phyloP scores from a whole-genome alignment of 2,797 vertebrate genomes.

The Orientallactaga sibirica region DNA sequence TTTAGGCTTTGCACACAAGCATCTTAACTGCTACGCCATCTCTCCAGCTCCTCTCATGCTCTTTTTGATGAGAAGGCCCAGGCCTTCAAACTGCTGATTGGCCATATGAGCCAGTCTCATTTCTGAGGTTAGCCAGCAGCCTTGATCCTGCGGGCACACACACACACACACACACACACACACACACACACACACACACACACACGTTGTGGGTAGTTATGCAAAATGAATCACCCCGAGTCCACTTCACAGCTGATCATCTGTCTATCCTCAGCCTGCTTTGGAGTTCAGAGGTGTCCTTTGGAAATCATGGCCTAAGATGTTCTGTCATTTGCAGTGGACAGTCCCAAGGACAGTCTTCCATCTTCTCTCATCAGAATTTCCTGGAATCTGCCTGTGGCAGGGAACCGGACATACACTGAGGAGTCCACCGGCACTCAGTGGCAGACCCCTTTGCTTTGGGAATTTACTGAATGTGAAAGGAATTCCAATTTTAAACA shows the following conservation, averaged over 20 bases:
- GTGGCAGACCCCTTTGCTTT: neutral
- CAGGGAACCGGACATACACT: neutral
- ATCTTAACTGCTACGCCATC: too few species aligned
- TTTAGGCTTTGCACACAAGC: too few species aligned
- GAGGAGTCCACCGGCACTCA: neutral
- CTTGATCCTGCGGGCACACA: neutral
- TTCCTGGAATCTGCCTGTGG: neutral
- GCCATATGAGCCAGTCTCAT: neutral
- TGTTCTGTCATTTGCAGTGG: fast-evolving
- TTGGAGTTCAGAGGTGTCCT: neutral
- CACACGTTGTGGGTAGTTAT: fast-evolving
- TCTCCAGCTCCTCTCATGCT: too few species aligned
- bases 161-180: fast-evolving
- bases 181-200: too few species aligned
- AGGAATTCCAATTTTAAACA: conserved; percentile 27
- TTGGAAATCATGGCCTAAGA: neutral
- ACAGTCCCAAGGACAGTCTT: neutral
- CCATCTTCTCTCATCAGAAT: neutral
- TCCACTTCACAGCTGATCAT: neutral
- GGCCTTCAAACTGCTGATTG: neutral
- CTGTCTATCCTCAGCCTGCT: neutral
- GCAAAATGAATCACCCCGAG: neutral
- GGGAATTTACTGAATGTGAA: neutral
- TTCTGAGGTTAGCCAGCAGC: neutral
- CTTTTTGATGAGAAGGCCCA: neutral